A percentile compares a stretch with the other conserved stretches of the same genome.
These are phyloP conservation scores for Hemibagrus guttatus DNA, from an alignment of 2,797 vertebrate genomes.

Conservation along the genomic window DNA sequence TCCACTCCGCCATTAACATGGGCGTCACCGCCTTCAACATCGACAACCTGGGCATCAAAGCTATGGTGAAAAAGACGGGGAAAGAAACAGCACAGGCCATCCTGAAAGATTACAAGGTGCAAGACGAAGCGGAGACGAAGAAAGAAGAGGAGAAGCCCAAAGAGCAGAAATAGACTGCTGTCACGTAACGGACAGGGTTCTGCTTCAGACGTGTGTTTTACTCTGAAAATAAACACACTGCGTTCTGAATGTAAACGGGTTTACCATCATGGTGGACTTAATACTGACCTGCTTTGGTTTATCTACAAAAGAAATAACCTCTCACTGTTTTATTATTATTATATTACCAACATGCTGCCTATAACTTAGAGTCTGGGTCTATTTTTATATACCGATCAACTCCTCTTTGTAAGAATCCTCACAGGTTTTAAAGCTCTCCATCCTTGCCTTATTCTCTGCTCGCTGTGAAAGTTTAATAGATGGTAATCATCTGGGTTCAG, in stretches of 20 bases:
- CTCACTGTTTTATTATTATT: neutral
- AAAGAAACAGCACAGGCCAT: constrained; percentile 88
- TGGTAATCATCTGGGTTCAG: no score
- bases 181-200: constrained; percentile 1
- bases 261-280: neutral
- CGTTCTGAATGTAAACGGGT: neutral
- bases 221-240: constrained; percentile 5
- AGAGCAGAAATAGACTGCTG: constrained; percentile 37
- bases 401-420: neutral
- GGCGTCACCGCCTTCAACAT: constrained; percentile 94
- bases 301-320: neutral
- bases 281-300: constrained; percentile 4
- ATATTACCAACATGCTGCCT: constrained; percentile 28
- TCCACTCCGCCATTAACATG: constrained; percentile 94
- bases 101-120: constrained; percentile 88
- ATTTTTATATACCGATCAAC: constrained; percentile 17
- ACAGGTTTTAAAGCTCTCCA: neutral
- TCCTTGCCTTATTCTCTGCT: constrained; percentile 1
- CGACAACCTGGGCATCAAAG: constrained; percentile 93
- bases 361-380: neutral
- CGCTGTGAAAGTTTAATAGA: neutral
- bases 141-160: constrained; percentile 34
- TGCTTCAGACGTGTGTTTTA: neutral
- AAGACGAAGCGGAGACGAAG: constrained; percentile 69
- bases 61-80: constrained; percentile 91